Percentiles rank a stretch among this genome's conserved stretches.
Evolutionary conservation across 2,888 invertebrate genomes (phyloP).

Genomic region (Vannuccia rotundouncinata): DNA sequence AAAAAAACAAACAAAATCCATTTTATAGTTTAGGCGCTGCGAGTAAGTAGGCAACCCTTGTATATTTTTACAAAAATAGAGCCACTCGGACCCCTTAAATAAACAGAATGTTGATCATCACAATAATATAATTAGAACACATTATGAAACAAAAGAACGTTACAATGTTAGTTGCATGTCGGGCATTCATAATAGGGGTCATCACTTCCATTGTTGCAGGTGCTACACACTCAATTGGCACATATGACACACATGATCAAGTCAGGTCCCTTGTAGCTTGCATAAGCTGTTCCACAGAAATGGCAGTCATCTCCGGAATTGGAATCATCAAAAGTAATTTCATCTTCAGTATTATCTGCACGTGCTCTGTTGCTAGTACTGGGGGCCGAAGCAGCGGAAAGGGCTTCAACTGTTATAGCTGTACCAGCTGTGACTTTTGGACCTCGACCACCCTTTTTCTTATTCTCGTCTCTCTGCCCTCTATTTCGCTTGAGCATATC

Average conservation of each 20-base stretch:
- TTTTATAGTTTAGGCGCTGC: slow-evolving; percentile 18
- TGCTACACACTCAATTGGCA: no score
- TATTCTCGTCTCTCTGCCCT: neutral
- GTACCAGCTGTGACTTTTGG: slow-evolving; percentile 19
- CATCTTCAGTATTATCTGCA: neutral
- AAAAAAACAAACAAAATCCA: slow-evolving; percentile 22
- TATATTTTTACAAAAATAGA: slow-evolving; percentile 21
- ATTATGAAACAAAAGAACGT: slow-evolving; percentile 21
- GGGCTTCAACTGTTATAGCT: neutral
- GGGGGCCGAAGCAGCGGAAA: neutral
- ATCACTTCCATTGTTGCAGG: slow-evolving; percentile 21
- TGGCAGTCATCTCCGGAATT: neutral
- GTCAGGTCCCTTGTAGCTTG: neutral
- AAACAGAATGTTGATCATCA: slow-evolving; percentile 24
- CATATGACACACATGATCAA: no score
- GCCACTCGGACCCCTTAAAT: slow-evolving; percentile 18
- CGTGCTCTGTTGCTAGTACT: neutral
- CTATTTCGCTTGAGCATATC: no score
- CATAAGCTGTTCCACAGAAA: neutral
- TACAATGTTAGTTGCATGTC: slow-evolving; percentile 26
- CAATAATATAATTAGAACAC: slow-evolving; percentile 26
- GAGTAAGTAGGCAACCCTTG: slow-evolving; percentile 14
- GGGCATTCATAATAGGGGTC: slow-evolving; percentile 26
- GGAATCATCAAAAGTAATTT: neutral
- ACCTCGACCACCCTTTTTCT: slow-evolving; percentile 20